Evolutionary conservation across 1,140 invertebrate genomes (phyloP).

Genomic region (Nymphalis io): DNA sequence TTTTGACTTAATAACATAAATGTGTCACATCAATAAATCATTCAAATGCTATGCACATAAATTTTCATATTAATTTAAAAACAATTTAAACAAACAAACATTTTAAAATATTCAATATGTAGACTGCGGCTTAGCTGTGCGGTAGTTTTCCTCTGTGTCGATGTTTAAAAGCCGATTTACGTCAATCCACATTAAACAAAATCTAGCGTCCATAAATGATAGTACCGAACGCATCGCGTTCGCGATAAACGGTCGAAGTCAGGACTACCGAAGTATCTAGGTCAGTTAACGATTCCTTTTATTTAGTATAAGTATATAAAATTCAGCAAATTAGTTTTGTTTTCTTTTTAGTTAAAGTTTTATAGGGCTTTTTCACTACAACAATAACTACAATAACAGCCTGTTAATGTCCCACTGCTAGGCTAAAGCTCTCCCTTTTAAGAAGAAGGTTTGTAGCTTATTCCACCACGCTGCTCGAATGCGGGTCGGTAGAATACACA

Average conservation of each 20-base stretch:
- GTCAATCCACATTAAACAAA: conserved; percentile 25
- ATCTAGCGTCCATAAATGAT: conserved; percentile 20
- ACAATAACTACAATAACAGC: no score
- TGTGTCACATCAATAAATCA: no score
- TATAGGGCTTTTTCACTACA: neutral
- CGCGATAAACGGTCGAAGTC: conserved; percentile 3
- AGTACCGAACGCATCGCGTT: conserved; percentile 6
- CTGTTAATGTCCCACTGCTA: no score
- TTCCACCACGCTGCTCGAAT: no score
- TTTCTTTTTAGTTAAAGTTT: neutral
- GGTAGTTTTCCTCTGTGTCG: neutral
- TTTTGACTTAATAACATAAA: no score
- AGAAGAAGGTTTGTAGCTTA: no score
- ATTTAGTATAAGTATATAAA: neutral
- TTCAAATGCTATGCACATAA: no score
- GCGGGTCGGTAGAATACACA: no score
- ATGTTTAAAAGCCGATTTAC: conserved; percentile 8
- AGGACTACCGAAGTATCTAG: conserved; percentile 5
- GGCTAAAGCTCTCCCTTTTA: no score
- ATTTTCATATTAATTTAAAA: no score
- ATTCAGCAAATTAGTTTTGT: no score
- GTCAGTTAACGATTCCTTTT: neutral
- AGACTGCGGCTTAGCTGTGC: neutral
- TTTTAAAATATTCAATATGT: neutral
- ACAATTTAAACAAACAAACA: no score